Percentiles rank a stretch among this genome's conserved stretches.
phyloP scores from a whole-genome alignment of 2,888 invertebrate genomes.

The Hypselothyrea guttata region DNA sequence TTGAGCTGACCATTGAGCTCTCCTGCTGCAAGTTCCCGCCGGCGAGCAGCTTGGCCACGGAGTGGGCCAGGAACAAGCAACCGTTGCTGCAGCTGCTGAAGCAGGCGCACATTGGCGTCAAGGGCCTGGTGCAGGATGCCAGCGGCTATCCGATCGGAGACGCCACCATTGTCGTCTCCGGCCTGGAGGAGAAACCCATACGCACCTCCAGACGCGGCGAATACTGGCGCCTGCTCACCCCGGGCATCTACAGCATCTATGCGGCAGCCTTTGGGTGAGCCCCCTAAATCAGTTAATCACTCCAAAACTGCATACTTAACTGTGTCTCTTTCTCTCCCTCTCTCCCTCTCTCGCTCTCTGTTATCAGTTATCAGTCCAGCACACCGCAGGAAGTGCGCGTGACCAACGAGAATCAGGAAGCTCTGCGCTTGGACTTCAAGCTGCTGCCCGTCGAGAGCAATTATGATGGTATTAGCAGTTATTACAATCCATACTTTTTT shows the following conservation, averaged over 20 bases:
- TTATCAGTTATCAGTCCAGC: constrained; percentile 84
- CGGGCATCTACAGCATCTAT: constrained; percentile 91
- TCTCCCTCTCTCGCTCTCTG: background rate
- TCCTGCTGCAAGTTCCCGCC: constrained; percentile 97
- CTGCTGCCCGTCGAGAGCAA: constrained; percentile 79
- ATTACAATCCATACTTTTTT: constrained; percentile 81
- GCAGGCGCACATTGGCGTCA: constrained; percentile 89
- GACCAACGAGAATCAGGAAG: constrained; percentile 79
- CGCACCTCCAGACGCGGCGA: constrained; percentile 91
- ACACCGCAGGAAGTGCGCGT: constrained; percentile 79
- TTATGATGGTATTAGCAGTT: constrained; percentile 82
- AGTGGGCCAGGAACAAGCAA: constrained; percentile 94
- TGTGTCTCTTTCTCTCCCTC: background rate
- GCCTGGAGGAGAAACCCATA: constrained; percentile 90
- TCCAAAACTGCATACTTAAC: too few species aligned
- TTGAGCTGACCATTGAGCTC: constrained; percentile 98
- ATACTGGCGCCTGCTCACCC: constrained; percentile 96
- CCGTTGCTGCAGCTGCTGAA: constrained; percentile 93
- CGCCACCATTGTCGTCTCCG: constrained; percentile 89
- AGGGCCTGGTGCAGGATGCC: constrained; percentile 82
- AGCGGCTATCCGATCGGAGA: constrained; percentile 83
- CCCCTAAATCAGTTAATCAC: background rate
- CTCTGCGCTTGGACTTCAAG: constrained; percentile 80
- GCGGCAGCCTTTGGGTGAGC: constrained; percentile 88
- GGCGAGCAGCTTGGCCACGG: constrained; percentile 86